Conservation (phyloP, 2,888 invertebrate species). For the Leptopterna dolabrata region DNA sequence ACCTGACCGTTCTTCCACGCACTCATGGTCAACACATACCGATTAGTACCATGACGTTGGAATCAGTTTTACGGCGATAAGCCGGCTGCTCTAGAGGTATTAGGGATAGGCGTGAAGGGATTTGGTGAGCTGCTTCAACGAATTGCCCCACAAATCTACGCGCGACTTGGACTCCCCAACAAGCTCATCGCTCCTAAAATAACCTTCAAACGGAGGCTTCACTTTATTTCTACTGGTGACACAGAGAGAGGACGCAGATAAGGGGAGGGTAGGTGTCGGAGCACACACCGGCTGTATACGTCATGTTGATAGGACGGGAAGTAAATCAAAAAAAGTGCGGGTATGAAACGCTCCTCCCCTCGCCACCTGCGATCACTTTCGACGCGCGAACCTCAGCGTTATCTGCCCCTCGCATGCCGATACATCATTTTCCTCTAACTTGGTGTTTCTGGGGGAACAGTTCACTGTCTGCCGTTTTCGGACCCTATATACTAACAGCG, state of each 20-base stretch:
- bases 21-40: too few species aligned
- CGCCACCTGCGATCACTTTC: not conserved
- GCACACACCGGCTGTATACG: slow-evolving; percentile 7
- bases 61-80: too few species aligned
- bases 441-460: not conserved
- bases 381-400: not conserved
- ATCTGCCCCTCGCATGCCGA: slow-evolving; percentile 28
- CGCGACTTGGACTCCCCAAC: not conserved
- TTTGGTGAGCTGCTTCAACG: not conserved
- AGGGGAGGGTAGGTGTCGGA: not conserved
- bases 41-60: too few species aligned
- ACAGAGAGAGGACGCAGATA: not conserved
- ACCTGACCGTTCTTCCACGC: too few species aligned
- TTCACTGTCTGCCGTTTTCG: not conserved
- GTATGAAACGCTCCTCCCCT: not conserved
- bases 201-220: not conserved
- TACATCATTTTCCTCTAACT: slow-evolving; percentile 15
- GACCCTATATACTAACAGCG: not conserved
- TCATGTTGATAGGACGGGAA: slow-evolving; percentile 7
- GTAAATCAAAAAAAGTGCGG: not conserved
- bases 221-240: not conserved
- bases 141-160: not conserved
- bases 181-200: not conserved
- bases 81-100: too few species aligned
- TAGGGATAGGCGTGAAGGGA: not conserved